A percentile compares a stretch with the other conserved stretches of the same genome.
Conservation (phyloP, 2,113 vertebrate genomes). For the Pseudois nayaur region DNA sequence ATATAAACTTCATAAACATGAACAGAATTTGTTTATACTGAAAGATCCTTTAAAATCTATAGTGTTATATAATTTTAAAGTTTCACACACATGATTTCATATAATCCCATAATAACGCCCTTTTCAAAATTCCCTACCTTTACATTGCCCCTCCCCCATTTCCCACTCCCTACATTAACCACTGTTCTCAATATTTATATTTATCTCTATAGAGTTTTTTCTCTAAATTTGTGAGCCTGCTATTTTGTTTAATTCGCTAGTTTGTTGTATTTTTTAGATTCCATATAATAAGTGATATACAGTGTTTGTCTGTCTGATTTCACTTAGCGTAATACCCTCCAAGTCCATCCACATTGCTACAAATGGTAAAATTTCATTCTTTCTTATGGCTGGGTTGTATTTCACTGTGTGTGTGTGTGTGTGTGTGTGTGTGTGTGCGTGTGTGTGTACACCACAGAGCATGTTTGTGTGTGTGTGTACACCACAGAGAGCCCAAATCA, state of each 20-base stretch:
- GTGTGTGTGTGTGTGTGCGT: neutral
- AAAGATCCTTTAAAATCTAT: neutral
- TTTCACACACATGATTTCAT: neutral
- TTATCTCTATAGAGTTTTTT: neutral
- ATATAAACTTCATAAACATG: neutral
- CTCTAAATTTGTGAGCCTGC: neutral
- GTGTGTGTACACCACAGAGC: no score
- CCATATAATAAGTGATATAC: neutral
- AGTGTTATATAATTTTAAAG: neutral
- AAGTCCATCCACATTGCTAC: neutral
- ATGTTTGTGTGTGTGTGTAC: neutral
- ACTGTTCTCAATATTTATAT: neutral
- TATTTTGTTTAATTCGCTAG: neutral
- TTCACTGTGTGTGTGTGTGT: neutral
- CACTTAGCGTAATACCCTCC: neutral
- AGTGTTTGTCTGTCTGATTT: neutral
- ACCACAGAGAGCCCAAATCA: neutral
- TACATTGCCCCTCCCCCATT: neutral
- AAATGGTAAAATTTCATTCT: neutral
- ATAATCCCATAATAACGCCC: neutral
- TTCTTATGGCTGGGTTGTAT: neutral
- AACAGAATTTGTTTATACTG: neutral
- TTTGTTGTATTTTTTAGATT: neutral
- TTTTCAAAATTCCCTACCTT: neutral
- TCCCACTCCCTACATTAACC: neutral